Conservation (phyloP, 1,140 invertebrate genomes). For the Bombus confusus region DNA sequence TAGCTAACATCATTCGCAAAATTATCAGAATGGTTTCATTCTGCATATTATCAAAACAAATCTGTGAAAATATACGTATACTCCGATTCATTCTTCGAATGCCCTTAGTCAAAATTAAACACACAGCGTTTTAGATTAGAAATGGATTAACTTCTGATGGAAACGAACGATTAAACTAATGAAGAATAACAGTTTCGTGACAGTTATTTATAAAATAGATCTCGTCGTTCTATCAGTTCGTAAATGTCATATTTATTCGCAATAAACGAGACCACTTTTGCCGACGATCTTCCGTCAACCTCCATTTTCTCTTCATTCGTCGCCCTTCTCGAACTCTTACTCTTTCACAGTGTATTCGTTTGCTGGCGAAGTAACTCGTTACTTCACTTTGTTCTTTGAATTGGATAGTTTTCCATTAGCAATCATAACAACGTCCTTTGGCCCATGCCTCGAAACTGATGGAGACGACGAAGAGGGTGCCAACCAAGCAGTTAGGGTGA, state of each 20-base stretch:
- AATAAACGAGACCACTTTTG: constrained; percentile 54
- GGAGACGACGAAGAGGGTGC: constrained; percentile 67
- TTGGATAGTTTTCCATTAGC: constrained; percentile 81
- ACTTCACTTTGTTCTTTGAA: constrained; percentile 81
- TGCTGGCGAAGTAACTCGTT: constrained; percentile 75
- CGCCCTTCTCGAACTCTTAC: constrained; percentile 54
- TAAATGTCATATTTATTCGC: constrained; percentile 29
- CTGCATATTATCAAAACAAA: too few relatives aligned
- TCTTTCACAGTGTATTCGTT: constrained; percentile 64
- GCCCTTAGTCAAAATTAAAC: not conserved
- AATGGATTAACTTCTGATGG: not conserved
- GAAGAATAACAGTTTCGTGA: not conserved
- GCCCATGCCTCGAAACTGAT: constrained; percentile 67
- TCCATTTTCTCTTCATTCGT: constrained; percentile 66
- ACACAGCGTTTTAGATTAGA: not conserved
- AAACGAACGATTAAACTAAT: not conserved
- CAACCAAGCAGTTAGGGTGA: constrained; percentile 61
- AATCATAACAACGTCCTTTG: constrained; percentile 80
- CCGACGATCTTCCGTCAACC: constrained; percentile 50
- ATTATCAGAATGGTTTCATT: not conserved
- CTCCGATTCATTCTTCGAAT: not conserved
- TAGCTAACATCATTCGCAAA: not conserved
- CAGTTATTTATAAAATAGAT: too few relatives aligned
- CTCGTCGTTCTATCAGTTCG: not conserved
- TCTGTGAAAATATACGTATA: not conserved